Conservation (phyloP, 2,113 vertebrate genomes). For the Tragelaphus imberbis region DNA sequence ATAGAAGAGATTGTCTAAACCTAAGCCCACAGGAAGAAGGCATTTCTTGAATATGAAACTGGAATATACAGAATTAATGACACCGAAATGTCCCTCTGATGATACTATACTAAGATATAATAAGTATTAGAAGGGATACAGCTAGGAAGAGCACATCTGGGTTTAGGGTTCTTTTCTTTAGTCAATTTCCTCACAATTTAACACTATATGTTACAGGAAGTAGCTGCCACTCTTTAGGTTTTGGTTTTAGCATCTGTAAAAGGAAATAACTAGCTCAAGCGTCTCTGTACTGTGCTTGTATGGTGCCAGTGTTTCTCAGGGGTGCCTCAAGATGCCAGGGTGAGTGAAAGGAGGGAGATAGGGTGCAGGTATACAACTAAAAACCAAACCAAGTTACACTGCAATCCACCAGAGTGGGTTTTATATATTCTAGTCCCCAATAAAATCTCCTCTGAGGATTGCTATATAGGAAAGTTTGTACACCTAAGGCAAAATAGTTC, state of each 20-base stretch:
- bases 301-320: not conserved
- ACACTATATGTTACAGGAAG: not conserved
- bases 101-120: not conserved
- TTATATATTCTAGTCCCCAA: not conserved
- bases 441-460: not conserved
- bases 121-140: not conserved
- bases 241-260: not conserved
- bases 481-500: not conserved
- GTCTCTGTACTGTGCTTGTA: not conserved
- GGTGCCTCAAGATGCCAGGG: not conserved
- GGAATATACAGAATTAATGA: not conserved
- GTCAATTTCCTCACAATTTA: not conserved
- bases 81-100: not conserved
- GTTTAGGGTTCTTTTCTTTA: not conserved
- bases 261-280: not conserved
- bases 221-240: not conserved
- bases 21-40: not conserved
- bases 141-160: not conserved
- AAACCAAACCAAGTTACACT: not conserved
- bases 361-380: not conserved
- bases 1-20: not conserved
- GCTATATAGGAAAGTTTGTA: not conserved
- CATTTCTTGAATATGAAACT: not conserved
- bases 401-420: not conserved
- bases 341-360: not conserved